Percentiles rank a stretch among this genome's conserved stretches.
phyloP scores from a whole-genome alignment of 2,113 vertebrate species.

The Corythoichthys haematopterus region DNA sequence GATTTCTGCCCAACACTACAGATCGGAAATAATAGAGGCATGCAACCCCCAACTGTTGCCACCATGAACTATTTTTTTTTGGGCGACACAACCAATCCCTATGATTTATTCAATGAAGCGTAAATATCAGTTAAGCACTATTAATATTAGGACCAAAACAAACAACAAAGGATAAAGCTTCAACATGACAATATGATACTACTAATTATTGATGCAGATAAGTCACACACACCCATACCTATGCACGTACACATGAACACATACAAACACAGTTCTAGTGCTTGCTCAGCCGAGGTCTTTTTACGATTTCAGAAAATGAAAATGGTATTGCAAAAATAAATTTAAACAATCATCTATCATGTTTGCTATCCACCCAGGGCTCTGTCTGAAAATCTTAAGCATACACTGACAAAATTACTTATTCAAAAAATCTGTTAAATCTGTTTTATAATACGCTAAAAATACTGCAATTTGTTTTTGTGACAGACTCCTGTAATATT shows the following conservation, averaged over 20 bases:
- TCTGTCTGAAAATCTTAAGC: background rate
- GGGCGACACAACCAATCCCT: background rate
- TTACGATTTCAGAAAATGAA: background rate
- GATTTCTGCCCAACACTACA: no score
- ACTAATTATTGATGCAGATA: background rate
- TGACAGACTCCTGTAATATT: background rate
- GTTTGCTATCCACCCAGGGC: background rate
- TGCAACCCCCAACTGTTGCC: background rate
- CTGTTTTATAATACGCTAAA: background rate
- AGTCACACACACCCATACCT: background rate
- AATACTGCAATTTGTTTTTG: background rate
- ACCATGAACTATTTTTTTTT: background rate
- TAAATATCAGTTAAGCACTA: background rate
- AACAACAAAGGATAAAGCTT: background rate
- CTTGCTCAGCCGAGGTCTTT: background rate
- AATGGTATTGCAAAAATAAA: no score
- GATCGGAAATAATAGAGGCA: background rate
- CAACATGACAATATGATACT: background rate
- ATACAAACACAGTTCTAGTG: no score
- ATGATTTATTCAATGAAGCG: background rate
- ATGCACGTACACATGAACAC: background rate
- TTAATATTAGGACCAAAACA: background rate
- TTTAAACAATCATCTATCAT: background rate
- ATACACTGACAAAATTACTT: background rate
- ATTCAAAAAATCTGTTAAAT: background rate